Conservation (phyloP, 2,113 vertebrate genomes). For the Apodemus sylvaticus region DNA sequence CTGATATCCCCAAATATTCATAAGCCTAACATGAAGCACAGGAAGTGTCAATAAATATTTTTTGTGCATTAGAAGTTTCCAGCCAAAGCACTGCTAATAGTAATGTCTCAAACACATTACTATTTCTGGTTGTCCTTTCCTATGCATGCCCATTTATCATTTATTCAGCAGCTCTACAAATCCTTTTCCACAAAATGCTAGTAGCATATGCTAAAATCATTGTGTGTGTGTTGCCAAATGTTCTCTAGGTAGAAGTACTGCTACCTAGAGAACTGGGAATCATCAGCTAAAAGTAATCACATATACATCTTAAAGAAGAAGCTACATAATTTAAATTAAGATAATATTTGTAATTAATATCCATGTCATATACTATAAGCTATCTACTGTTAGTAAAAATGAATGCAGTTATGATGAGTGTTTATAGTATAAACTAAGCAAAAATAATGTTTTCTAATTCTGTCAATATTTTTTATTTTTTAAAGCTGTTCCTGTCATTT, state of each 20-base stretch:
- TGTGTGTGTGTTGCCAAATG: background rate
- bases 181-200: background rate
- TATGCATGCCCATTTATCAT: background rate
- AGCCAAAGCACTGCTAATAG: background rate
- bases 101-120: background rate
- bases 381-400: background rate
- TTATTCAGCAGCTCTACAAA: background rate
- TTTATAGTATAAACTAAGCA: background rate
- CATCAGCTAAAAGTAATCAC: background rate
- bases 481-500: background rate
- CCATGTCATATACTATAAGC: background rate
- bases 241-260: background rate
- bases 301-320: background rate
- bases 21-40: background rate
- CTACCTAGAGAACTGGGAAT: background rate
- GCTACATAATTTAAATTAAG: constrained; percentile 4
- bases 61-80: background rate
- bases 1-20: background rate
- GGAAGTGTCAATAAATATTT: background rate
- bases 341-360: background rate
- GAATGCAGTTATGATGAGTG: background rate
- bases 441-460: background rate
- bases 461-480: background rate
- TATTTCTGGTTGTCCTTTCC: background rate
- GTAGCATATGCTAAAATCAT: background rate